A percentile compares a stretch with the other conserved stretches of the same genome.
Evolutionary conservation across 2,888 invertebrate genomes (phyloP).

Genomic region (Electrophaes corylata): DNA sequence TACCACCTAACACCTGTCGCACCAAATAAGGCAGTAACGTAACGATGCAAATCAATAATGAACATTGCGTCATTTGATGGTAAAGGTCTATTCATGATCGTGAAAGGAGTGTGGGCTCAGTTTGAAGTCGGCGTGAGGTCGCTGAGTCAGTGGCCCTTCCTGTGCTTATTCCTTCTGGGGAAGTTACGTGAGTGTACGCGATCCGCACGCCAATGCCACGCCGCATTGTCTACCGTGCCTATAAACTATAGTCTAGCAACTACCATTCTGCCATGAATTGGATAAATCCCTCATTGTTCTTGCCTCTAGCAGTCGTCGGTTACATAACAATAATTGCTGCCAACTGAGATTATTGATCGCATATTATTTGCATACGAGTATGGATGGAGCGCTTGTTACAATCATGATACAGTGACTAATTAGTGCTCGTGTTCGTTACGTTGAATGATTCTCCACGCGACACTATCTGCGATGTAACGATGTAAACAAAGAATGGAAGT

Average conservation of each 20-base stretch:
- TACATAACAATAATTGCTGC: slow-evolving; percentile 27
- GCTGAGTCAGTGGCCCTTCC: slow-evolving; percentile 79
- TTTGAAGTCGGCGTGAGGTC: slow-evolving; percentile 58
- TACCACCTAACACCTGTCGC: slow-evolving; percentile 48
- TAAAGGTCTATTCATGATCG: slow-evolving; percentile 63
- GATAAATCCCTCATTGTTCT: slow-evolving; percentile 44
- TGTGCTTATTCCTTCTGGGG: slow-evolving; percentile 70
- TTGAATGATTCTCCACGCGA: slow-evolving; percentile 33
- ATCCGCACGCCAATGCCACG: slow-evolving; percentile 63
- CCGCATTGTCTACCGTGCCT: slow-evolving; percentile 55
- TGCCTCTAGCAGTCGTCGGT: slow-evolving; percentile 23
- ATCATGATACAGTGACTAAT: slow-evolving; percentile 35
- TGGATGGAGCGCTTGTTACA: slow-evolving; percentile 20
- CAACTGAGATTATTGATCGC: slow-evolving; percentile 31
- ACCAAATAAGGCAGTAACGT: slow-evolving; percentile 53
- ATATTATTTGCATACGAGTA: slow-evolving; percentile 29
- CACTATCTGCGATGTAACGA: slow-evolving; percentile 27
- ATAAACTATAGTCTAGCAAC: slow-evolving; percentile 29
- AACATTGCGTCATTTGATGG: slow-evolving; percentile 62
- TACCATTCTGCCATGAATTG: slow-evolving; percentile 28
- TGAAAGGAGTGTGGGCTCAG: slow-evolving; percentile 69
- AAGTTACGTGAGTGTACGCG: slow-evolving; percentile 76
- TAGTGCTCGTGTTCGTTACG: slow-evolving; percentile 32
- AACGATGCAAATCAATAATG: slow-evolving; percentile 67
- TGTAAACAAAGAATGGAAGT: slow-evolving; percentile 18